Evolutionary conservation across 2,888 invertebrate species (phyloP), one percentile per base, ranked within the genome.

Genomic region (Bombylius major): DNA sequence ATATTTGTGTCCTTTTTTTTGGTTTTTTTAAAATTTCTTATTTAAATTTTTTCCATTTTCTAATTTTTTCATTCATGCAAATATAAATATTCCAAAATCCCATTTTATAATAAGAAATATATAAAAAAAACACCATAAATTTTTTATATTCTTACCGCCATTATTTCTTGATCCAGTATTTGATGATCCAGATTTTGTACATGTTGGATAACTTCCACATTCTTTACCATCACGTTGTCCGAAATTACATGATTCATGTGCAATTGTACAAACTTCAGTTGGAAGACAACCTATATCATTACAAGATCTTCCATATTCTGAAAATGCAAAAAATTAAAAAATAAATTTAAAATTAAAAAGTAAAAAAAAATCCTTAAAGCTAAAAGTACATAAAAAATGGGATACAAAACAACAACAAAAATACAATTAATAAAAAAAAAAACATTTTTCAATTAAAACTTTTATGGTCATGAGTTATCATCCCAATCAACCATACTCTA

Each of bases 221-320:
- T 81, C 77, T 56, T 75, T 71, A 54, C 75, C 69, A 47, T 78
- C 76, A 60, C 76, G 72, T 61, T 80, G 79, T 14, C 80, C 80
- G 63, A 77, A 79, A 13, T 77, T 75, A 69, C 89, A 89, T 1
- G 85, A 83, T 64, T 87, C 87, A 45, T 45, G 14, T 45, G 45
- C 14, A 45, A 45, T 45, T 56, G 86, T 80, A 71, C 89, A 89
- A 58, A 81, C 79, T 73, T 89, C 81, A 65, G 76, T 83, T 67
- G 80, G 82, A 55, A 81, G 75, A 66, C 89, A 89, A 52, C 87
- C 87, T 65, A 89, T 89, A 67, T 89, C 89, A 66, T 79, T 80
- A 70, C 89, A 89, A 32, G 81, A 78, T 62, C 88, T 80, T 58
- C 88, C 88, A 70, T 87, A 89, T 73, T 89, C 88, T 89, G 76